These are phyloP conservation scores for Ylistrum balloti DNA, from an alignment of 1,140 invertebrate species.

Conservation along the genomic window DNA sequence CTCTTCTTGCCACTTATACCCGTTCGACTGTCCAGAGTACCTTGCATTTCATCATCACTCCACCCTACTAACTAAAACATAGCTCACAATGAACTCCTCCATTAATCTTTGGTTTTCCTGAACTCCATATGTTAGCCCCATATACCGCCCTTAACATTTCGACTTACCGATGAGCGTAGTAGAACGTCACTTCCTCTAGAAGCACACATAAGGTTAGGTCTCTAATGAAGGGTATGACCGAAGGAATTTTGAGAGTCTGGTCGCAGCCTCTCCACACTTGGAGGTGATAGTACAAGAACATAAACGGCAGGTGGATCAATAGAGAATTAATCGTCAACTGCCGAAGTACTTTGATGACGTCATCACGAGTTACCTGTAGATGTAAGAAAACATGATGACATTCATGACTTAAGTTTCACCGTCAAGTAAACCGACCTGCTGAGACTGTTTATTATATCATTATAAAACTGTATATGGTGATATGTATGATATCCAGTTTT, in stretches of 20 bases:
- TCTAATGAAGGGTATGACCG: conserved; percentile 89
- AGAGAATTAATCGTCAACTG: conserved; percentile 91
- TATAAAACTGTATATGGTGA: too few relatives aligned
- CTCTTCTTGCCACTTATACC: too few relatives aligned
- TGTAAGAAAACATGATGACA: not conserved
- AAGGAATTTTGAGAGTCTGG: conserved; percentile 88
- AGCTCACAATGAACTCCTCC: too few relatives aligned
- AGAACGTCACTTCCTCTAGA: conserved; percentile 92
- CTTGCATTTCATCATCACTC: too few relatives aligned
- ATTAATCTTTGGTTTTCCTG: too few relatives aligned
- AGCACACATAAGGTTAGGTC: conserved; percentile 90
- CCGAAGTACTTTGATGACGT: conserved; percentile 85
- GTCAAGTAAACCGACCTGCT: too few relatives aligned
- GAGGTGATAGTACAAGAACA: conserved; percentile 85
- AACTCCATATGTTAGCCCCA: too few relatives aligned
- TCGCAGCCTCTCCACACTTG: conserved; percentile 88
- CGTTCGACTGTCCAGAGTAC: too few relatives aligned
- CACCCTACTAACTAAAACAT: too few relatives aligned
- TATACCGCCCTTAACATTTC: too few relatives aligned
- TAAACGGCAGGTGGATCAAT: conserved; percentile 87
- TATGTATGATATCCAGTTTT: too few relatives aligned
- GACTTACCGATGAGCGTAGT: conserved; percentile 91
- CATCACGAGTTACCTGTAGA: conserved; percentile 71
- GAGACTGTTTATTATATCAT: too few relatives aligned
- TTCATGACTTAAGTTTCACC: not conserved